Percentiles rank a stretch among this genome's conserved stretches.
Evolutionary conservation across 1,140 invertebrate species (phyloP).

Genomic region (Dryas iulia): DNA sequence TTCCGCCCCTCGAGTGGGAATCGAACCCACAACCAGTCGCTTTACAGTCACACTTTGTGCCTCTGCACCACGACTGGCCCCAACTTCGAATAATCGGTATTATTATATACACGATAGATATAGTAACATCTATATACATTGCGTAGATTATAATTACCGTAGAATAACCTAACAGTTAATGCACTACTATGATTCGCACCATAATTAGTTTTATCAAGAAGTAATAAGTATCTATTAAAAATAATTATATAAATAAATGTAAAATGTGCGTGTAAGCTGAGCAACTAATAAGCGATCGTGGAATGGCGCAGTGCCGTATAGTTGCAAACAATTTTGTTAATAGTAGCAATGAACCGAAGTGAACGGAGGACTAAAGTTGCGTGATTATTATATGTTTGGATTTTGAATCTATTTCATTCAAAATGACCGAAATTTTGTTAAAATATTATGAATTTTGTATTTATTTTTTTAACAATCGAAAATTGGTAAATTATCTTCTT

Average conservation of each 20-base stretch:
- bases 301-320: conserved; percentile 21
- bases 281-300: conserved; percentile 13
- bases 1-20: no score
- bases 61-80: no score
- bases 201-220: not conserved
- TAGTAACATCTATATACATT: no score
- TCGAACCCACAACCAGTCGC: no score
- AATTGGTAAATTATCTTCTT: no score
- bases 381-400: conserved; percentile 10
- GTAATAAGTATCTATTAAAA: not conserved
- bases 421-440: no score
- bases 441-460: no score
- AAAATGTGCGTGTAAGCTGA: conserved; percentile 14
- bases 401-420: no score
- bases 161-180: not conserved
- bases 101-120: no score
- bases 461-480: no score
- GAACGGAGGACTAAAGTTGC: conserved; percentile 9
- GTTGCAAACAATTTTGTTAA: conserved; percentile 19
- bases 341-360: not conserved
- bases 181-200: not conserved
- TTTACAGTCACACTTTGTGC: no score
- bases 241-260: not conserved
- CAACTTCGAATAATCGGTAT: no score
- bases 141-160: not conserved